These are phyloP conservation scores for Himalopsyche kuldschensis DNA, from an alignment of 2,888 invertebrate genomes.

Conservation along the genomic window DNA sequence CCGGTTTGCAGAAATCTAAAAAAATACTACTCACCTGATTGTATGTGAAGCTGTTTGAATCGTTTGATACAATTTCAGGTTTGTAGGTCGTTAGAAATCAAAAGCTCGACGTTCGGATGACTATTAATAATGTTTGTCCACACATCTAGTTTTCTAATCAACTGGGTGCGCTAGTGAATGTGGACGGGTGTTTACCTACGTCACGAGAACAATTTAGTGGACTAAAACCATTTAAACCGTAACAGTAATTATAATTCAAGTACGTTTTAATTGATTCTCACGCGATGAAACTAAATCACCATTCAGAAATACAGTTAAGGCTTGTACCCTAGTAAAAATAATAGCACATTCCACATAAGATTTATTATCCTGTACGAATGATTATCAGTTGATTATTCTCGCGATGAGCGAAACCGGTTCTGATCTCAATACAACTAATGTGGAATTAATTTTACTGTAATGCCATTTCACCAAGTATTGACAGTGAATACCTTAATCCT, in stretches of 20 bases:
- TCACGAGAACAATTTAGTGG: not conserved
- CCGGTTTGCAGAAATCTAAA: not conserved
- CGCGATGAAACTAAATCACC: not conserved
- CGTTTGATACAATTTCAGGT: not conserved
- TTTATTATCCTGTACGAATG: too few relatives aligned
- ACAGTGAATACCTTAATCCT: too few relatives aligned
- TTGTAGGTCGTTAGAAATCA: not conserved
- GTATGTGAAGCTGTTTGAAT: too few relatives aligned
- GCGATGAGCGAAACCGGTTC: too few relatives aligned
- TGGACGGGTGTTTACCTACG: not conserved
- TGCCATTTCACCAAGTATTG: too few relatives aligned
- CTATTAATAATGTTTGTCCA: not conserved
- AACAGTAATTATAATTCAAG: not conserved
- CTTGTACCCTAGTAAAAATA: not conserved
- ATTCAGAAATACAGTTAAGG: not conserved
- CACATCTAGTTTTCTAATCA: not conserved
- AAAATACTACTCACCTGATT: not conserved
- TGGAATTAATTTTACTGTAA: too few relatives aligned
- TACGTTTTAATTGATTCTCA: not conserved
- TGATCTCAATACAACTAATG: too few relatives aligned
- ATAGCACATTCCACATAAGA: too few relatives aligned
- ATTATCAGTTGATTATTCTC: too few relatives aligned
- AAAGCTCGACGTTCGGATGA: not conserved
- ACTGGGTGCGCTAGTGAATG: not conserved
- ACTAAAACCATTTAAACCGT: not conserved